Conservation (phyloP, 2,113 vertebrate species). For the Brachyhypopomus gauderio region DNA sequence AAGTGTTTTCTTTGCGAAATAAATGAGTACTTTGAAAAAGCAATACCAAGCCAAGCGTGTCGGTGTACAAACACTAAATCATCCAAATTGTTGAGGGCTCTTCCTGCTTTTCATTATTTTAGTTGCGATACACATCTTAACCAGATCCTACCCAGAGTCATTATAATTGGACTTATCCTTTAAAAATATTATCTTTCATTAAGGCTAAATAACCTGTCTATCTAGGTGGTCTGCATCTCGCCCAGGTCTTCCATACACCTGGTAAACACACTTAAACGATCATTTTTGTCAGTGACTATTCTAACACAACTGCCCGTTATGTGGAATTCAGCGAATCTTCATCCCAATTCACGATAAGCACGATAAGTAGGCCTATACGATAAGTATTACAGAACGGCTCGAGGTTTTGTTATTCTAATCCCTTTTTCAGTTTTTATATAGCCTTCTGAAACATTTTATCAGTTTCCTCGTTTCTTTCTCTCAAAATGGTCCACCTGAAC, state of each 20-base stretch:
- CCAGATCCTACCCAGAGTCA: constrained; percentile 41
- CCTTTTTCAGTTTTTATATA: constrained; percentile 47
- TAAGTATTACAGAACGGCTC: constrained; percentile 52
- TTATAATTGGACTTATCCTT: constrained; percentile 48
- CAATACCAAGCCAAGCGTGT: constrained; percentile 69
- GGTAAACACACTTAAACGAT: not conserved
- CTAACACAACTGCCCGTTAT: not conserved
- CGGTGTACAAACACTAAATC: constrained; percentile 75
- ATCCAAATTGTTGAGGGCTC: constrained; percentile 68
- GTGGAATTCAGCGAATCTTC: not conserved
- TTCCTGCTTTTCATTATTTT: constrained; percentile 74
- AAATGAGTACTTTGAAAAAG: constrained; percentile 71
- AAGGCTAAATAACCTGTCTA: constrained; percentile 43
- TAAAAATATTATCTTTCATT: constrained; percentile 42
- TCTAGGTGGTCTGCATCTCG: constrained; percentile 10
- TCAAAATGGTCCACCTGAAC: constrained; percentile 72
- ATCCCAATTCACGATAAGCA: not conserved
- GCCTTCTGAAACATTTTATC: constrained; percentile 54
- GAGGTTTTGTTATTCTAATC: constrained; percentile 29
- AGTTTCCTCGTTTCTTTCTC: constrained; percentile 67
- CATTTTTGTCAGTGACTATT: not conserved
- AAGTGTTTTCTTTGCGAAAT: constrained; percentile 75
- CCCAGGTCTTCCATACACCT: not conserved
- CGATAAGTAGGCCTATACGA: constrained; percentile 36
- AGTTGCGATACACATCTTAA: constrained; percentile 57